Percentiles rank a stretch among this genome's conserved stretches.
These are phyloP conservation scores for Myiopsitta monachus DNA, from an alignment of 2,113 vertebrate genomes.

Conservation along the genomic window DNA sequence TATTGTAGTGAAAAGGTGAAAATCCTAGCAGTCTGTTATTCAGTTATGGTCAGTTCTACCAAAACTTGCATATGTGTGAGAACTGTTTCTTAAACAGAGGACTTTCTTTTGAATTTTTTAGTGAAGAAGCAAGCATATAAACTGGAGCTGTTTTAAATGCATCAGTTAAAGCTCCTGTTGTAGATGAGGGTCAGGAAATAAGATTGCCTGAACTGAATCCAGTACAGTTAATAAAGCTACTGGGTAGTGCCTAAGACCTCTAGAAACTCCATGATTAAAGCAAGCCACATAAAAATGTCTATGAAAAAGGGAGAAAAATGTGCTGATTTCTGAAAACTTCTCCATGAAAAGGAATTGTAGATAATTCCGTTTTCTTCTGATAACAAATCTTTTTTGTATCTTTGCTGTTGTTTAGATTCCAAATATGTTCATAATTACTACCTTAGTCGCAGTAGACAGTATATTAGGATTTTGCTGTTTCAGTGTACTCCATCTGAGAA, in stretches of 20 bases:
- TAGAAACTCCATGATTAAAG: background rate
- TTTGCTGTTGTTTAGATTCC: background rate
- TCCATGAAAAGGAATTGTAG: background rate
- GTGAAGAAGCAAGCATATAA: background rate
- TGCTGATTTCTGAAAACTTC: background rate
- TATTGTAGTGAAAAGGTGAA: background rate
- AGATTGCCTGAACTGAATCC: background rate
- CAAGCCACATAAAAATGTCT: background rate
- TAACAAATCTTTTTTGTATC: background rate
- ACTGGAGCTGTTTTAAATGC: background rate
- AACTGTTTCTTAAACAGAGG: background rate
- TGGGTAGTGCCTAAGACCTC: background rate
- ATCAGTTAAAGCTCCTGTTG: background rate
- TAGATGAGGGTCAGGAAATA: background rate
- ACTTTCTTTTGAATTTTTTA: background rate
- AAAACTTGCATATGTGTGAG: background rate
- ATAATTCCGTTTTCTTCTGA: background rate
- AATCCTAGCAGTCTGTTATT: background rate
- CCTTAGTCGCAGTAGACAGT: background rate
- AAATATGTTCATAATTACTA: background rate
- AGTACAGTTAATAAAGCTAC: background rate
- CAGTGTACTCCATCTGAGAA: background rate
- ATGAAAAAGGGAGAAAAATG: background rate
- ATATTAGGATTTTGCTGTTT: background rate
- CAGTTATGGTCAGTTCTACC: background rate